A percentile compares a stretch with the other conserved stretches of the same genome.
These are phyloP conservation scores for Oostethus manadensis DNA, from an alignment of 2,113 vertebrate species.

Conservation along the genomic window DNA sequence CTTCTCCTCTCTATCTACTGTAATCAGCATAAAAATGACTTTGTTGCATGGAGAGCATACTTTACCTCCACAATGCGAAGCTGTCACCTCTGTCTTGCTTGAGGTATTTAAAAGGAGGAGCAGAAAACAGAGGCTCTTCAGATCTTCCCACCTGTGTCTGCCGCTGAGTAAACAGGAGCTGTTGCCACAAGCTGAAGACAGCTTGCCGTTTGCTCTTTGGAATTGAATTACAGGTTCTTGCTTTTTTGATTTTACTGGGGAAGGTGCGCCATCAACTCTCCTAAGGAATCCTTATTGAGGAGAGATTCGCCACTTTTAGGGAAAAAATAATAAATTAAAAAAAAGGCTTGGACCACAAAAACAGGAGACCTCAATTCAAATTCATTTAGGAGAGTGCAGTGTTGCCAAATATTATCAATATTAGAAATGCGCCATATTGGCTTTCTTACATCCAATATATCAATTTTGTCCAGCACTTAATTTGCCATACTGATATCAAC, in stretches of 20 bases:
- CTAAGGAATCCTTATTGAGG: conserved; percentile 46
- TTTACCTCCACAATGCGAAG: conserved; percentile 14
- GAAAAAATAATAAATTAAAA: no score
- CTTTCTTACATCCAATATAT: no score
- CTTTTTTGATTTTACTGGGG: conserved; percentile 40
- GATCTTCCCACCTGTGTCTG: conserved; percentile 56
- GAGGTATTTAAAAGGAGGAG: conserved; percentile 31
- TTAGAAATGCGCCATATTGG: no score
- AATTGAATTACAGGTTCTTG: conserved; percentile 54
- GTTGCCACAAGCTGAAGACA: conserved; percentile 40
- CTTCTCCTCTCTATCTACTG: conserved; percentile 6
- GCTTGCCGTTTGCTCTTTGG: conserved; percentile 46
- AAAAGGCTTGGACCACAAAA: no score
- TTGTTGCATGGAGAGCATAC: neutral
- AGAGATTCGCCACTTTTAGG: no score
- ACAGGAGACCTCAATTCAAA: no score
- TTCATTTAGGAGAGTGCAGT: no score
- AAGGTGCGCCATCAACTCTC: conserved; percentile 45
- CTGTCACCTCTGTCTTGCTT: conserved; percentile 20
- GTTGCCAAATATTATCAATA: no score
- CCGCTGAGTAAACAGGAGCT: conserved; percentile 56
- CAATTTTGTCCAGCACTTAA: no score
- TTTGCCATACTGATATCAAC: no score
- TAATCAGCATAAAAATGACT: neutral
- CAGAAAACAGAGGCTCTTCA: conserved; percentile 5